Conservation (phyloP, 2,888 invertebrate species). For the Nomada ruficornis region DNA sequence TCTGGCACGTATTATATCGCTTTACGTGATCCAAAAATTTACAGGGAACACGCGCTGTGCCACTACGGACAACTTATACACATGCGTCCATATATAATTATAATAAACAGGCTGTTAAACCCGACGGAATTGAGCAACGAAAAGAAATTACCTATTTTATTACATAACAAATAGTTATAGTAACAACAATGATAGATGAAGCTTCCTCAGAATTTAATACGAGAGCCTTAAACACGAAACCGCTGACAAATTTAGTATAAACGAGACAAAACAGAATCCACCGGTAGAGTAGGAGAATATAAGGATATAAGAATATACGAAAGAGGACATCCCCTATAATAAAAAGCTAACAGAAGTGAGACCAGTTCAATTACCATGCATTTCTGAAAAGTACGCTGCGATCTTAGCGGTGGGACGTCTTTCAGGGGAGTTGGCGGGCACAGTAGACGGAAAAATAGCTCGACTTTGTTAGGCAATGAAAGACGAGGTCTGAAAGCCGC, state of each 20-base stretch:
- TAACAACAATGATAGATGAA: too few relatives aligned
- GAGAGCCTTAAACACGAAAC: too few relatives aligned
- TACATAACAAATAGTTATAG: too few relatives aligned
- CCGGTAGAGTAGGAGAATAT: too few relatives aligned
- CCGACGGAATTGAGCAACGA: neutral
- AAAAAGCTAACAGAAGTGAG: neutral
- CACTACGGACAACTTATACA: neutral
- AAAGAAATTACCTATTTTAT: neutral
- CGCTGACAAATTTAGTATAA: too few relatives aligned
- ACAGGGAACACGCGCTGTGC: conserved; percentile 15
- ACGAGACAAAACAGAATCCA: too few relatives aligned
- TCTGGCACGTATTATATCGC: conserved; percentile 67
- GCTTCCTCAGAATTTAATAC: too few relatives aligned
- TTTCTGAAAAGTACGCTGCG: neutral
- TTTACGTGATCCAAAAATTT: conserved; percentile 71
- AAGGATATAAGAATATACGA: neutral
- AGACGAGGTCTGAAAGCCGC: conserved; percentile 25
- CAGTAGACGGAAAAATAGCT: neutral
- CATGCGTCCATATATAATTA: too few relatives aligned
- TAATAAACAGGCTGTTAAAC: too few relatives aligned
- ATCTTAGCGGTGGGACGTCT: neutral
- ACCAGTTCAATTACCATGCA: conserved; percentile 23
- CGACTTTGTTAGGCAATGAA: conserved; percentile 36
- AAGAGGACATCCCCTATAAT: neutral
- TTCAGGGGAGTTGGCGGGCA: neutral